Base-by-base conservation (phyloP, 2,888 invertebrate genomes). In the Tanytarsus gracilentus region DNA sequence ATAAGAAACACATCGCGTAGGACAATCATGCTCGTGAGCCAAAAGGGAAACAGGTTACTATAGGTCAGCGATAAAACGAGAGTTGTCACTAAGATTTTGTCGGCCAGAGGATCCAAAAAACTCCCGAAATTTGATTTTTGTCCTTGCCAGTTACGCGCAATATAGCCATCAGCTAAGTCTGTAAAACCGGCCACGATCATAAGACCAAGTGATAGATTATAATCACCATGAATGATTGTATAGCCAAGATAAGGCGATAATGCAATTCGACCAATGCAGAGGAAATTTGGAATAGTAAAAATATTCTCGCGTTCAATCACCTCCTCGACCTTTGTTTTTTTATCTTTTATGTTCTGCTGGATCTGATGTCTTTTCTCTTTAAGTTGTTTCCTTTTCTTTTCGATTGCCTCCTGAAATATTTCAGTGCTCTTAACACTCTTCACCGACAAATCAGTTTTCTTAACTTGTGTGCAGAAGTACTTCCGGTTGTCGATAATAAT, bases 151-250 rank as follows among this genome's bases (percentile, higher is more conserved):
- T 85, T 88, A 62, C 98, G 80, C 1, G 98, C 98, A 69, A 99
- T 96, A 83, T 88, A 94, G 6, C 98, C 98, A 78, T 99, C 98
- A 56, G 92, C 71, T 90, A 95, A 72, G 77, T 98, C 98, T 48
- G 94, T 90, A 1, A 95, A 70, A 63, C 95, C 96, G 64, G 97
- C 97, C 67, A 89, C 76, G 26, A 84, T 80, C 67, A 98, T 79
- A 60, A 98, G 72, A 53, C 84, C 85, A 64, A 95, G 77, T 0
- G 97, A 96, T 64, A 85, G 75, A 67, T 81, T 76, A 72, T 87
- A 97, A 65, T 88, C 78, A 25, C 86, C 84, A 66, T 88, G 82
- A 14, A 96, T 71, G 65, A 99, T 91, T 48, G 94, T 80, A 73
- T 91, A 89, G 23, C 93, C 93, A 63, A 98, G 77, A 68, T 88